Conservation (phyloP, 1,140 invertebrate genomes). For the Rhopalosiphum padi region DNA sequence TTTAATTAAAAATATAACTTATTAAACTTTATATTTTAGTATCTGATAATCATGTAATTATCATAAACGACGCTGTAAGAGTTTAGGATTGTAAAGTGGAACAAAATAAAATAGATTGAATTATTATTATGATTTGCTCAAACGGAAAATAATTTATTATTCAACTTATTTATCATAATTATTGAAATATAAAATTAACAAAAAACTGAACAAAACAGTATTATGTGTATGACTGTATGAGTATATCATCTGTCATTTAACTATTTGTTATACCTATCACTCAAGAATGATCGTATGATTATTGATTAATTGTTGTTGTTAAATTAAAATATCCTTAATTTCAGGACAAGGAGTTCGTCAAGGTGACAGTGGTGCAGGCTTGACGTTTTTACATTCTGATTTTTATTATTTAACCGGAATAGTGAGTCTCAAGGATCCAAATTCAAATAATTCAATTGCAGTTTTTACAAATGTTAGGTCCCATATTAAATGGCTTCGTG, state of each 20-base stretch:
- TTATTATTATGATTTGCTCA: too few relatives aligned
- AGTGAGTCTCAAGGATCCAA: background rate
- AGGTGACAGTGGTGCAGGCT: background rate
- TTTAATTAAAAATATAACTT: too few relatives aligned
- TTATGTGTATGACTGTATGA: too few relatives aligned
- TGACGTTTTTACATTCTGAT: background rate
- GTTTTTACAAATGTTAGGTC: background rate
- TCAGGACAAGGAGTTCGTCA: background rate
- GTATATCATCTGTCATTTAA: background rate
- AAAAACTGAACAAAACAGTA: too few relatives aligned
- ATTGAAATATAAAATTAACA: too few relatives aligned
- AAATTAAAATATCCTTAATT: background rate
- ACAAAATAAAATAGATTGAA: too few relatives aligned
- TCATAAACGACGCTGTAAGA: too few relatives aligned
- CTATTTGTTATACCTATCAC: background rate
- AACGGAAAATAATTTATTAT: too few relatives aligned
- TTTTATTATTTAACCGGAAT: conserved; percentile 12
- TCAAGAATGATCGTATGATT: background rate
- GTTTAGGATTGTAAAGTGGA: too few relatives aligned
- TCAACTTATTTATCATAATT: too few relatives aligned
- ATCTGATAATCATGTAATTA: too few relatives aligned
- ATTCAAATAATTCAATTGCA: background rate
- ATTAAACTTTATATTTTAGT: background rate
- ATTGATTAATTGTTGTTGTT: too few relatives aligned
- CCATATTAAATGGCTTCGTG: background rate